Percentiles rank a stretch among this genome's conserved stretches.
These are phyloP conservation scores for Tyto alba DNA, from an alignment of 2,113 vertebrate genomes.

Conservation along the genomic window DNA sequence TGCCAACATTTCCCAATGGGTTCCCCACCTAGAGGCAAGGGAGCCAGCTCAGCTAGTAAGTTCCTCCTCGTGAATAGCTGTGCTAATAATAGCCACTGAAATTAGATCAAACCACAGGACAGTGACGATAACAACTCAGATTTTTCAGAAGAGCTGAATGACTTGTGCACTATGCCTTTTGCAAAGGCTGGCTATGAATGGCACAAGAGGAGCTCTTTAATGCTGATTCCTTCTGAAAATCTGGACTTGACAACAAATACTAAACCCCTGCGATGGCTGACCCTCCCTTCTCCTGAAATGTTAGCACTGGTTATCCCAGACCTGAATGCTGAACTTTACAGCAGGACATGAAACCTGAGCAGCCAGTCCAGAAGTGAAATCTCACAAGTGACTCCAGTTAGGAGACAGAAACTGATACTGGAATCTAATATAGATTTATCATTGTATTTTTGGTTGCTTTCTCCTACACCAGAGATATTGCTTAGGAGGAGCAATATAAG, in stretches of 20 bases:
- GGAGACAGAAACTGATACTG: neutral
- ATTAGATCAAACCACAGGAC: constrained; percentile 51
- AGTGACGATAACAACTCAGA: constrained; percentile 2
- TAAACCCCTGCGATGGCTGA: neutral
- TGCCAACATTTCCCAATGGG: neutral
- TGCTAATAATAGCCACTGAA: constrained; percentile 43
- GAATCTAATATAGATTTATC: neutral
- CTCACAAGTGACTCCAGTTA: neutral
- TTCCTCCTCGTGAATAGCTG: neutral
- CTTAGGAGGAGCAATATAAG: neutral
- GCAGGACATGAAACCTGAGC: neutral
- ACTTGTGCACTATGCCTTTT: neutral
- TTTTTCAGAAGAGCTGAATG: neutral
- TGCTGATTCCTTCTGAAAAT: neutral
- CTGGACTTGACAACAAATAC: neutral
- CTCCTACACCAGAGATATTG: neutral
- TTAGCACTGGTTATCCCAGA: neutral
- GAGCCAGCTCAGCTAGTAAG: neutral
- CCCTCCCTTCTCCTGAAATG: neutral
- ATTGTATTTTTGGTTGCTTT: neutral
- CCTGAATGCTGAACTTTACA: neutral
- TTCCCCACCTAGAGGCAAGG: neutral
- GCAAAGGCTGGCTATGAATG: neutral
- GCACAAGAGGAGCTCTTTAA: neutral
- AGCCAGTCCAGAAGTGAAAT: neutral